phyloP scores from a whole-genome alignment of 2,113 vertebrate species.

The rabbit (Oryctolagus cuniculus) region mOryCun1.1 NC_091452.1:8499001-8499500 shows the following conservation, averaged over 20 bases:
- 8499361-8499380: background rate
- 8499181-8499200: background rate
- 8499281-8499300: background rate
- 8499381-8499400: background rate
- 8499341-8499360: background rate
- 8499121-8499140: conserved; percentile 19
- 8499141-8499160: background rate
- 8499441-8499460: background rate
- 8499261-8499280: background rate
- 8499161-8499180: background rate
- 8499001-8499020: too few relatives aligned
- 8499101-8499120: background rate
- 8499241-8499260: background rate
- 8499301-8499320: background rate
- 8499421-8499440: fast-evolving
- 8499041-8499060: background rate
- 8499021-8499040: too few relatives aligned
- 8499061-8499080: background rate
- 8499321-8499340: background rate
- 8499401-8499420: background rate
- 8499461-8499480: background rate
- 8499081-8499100: background rate
- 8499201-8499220: background rate
- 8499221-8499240: background rate
- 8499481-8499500: background rate